Base-by-base conservation (phyloP, 1,140 invertebrate species). In the Drosophila subobscura region DNA sequence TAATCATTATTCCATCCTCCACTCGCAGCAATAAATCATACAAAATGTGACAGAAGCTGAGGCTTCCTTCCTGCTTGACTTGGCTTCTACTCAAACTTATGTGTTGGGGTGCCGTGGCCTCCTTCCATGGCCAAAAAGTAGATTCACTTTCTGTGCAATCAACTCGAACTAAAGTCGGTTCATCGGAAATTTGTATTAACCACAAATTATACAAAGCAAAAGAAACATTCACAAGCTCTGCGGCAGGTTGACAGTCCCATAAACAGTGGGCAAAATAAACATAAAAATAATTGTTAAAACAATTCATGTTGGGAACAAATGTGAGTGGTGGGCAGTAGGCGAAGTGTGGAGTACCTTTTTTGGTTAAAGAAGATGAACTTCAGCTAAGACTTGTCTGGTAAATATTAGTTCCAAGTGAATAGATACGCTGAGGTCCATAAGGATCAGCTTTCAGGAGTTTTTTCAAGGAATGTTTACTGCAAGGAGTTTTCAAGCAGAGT, bases 241-340 rank as follows among this genome's bases (percentile, higher is more conserved):
- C 52, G 40, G 67, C n/a, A 56, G 57, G 81, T 81, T 86, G 83
- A 75, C 81, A 81, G 68, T 70, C 46, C 68, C 77, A 72, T 75
- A 75, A 70, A 54, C 72, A 63, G 72, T 27, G 5, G 44, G 20
- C 7, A 45, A 51, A 54, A 49, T 3, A 65, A 56, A 70, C 37
- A 50, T 22, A 44, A 60, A 49, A 37, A 57, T 46, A 68, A 66
- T 61, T 55, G 44, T 27, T 58, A 41, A 50, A 25, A 45, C 23
- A 58, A 77, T 49, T 37, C 1, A 16, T 37, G 41, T 3, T 14
- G 12, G 7, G 44, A 14, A 42, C 40, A 44, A 46, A 4, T 33
- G 14, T 5, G 14, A 52, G 14, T 20, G 33, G 14, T 5, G 37
- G 3, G 16, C 16, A 55, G 42, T 46, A 53, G 12, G 16, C 53